Conservation (phyloP, 2,797 vertebrate genomes). For the Spatula versicolor region DNA sequence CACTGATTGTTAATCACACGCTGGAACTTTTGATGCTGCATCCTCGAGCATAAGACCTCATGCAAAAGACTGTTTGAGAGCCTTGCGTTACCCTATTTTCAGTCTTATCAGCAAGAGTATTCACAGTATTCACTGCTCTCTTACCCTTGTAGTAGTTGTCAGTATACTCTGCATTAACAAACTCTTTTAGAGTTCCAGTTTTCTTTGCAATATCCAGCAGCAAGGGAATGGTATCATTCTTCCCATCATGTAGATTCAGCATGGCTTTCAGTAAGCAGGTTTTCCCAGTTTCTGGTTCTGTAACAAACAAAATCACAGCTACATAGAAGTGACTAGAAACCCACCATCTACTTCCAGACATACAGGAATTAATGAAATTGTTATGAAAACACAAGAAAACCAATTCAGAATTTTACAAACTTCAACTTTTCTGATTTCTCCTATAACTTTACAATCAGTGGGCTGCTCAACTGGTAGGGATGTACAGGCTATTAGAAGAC, state of each 20-base stretch:
- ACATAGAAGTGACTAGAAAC: neutral
- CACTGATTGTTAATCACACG: neutral
- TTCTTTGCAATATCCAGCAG: slow-evolving; percentile 88
- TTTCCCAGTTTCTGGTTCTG: slow-evolving; percentile 90
- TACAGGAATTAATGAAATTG: neutral
- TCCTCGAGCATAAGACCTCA: neutral
- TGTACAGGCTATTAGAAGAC: neutral
- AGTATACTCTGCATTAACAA: slow-evolving; percentile 89
- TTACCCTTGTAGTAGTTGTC: slow-evolving; percentile 90
- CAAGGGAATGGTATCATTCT: slow-evolving; percentile 86
- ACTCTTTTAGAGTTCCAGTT: slow-evolving; percentile 83
- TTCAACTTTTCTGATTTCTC: neutral
- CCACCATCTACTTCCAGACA: neutral
- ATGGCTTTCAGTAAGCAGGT: slow-evolving; percentile 92
- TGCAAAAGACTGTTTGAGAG: neutral
- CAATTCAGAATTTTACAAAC: neutral
- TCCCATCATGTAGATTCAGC: slow-evolving; percentile 87
- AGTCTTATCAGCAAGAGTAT: neutral
- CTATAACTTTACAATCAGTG: neutral
- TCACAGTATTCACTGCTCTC: neutral
- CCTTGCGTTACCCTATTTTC: neutral
- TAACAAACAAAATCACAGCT: slow-evolving; percentile 1
- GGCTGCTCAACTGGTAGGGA: neutral
- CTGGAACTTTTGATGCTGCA: neutral
- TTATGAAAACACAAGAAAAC: slow-evolving; percentile 9